These are phyloP conservation scores for Listronotus bonariensis DNA, from an alignment of 1,140 invertebrate genomes.

Conservation along the genomic window DNA sequence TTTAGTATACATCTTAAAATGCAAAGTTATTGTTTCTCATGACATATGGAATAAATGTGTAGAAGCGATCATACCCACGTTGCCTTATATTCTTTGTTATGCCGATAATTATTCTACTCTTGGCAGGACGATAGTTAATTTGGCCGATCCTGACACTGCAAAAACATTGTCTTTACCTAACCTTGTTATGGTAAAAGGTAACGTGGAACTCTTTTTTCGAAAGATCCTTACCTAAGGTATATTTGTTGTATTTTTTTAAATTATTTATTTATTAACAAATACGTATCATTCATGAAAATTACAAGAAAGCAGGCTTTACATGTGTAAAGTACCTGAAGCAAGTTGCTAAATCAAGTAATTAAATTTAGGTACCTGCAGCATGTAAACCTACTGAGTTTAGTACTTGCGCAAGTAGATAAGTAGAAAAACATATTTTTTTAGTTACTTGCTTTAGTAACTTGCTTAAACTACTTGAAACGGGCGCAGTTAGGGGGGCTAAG, in stretches of 20 bases:
- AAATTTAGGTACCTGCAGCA: too few relatives aligned
- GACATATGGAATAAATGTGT: slow-evolving; percentile 63
- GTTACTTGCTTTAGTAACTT: too few relatives aligned
- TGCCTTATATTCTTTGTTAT: slow-evolving; percentile 61
- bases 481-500: too few relatives aligned
- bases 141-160: slow-evolving; percentile 63
- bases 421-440: too few relatives aligned
- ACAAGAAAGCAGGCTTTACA: too few relatives aligned
- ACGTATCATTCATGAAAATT: too few relatives aligned
- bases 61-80: slow-evolving; percentile 60
- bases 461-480: too few relatives aligned
- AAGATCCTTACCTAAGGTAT: slow-evolving; percentile 46
- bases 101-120: slow-evolving; percentile 54
- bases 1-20: slow-evolving; percentile 65
- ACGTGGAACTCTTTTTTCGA: slow-evolving; percentile 58
- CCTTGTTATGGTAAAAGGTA: slow-evolving; percentile 55
- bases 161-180: slow-evolving; percentile 27
- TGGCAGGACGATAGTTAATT: slow-evolving; percentile 64
- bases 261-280: too few relatives aligned
- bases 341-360: too few relatives aligned
- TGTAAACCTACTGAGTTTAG: too few relatives aligned
- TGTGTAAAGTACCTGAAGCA: too few relatives aligned
- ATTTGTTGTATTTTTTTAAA: background rate
- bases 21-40: slow-evolving; percentile 63
- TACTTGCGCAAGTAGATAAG: too few relatives aligned